Percentiles rank a stretch among this genome's conserved stretches.
Evolutionary conservation across 2,797 vertebrate genomes (phyloP).

Genomic region (Lagorchestes hirsutus): DNA sequence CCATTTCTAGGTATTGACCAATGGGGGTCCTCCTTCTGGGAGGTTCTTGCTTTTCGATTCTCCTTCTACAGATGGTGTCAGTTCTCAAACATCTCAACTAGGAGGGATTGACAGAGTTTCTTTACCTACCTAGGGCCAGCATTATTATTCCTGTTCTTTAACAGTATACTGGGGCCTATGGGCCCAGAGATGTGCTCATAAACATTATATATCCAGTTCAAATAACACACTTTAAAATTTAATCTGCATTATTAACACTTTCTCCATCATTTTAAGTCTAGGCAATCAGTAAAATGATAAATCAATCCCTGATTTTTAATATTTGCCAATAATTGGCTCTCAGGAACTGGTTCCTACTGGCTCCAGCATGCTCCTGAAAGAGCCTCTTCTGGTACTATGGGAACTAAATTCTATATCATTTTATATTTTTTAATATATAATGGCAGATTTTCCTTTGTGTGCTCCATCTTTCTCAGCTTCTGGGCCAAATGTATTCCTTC

Average conservation of each 20-base stretch:
- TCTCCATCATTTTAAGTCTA: background rate
- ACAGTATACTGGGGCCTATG: too few relatives aligned
- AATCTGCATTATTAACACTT: background rate
- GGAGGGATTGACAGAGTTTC: background rate
- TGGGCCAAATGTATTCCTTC: background rate
- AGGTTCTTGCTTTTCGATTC: background rate
- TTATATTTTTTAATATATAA: background rate
- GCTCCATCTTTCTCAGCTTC: background rate
- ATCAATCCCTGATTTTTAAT: background rate
- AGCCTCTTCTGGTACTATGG: background rate
- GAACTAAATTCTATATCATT: background rate
- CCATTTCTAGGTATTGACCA: background rate
- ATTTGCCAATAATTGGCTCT: background rate
- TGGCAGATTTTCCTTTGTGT: background rate
- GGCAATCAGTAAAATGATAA: background rate
- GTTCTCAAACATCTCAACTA: background rate
- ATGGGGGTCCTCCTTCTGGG: background rate
- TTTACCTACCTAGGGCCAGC: background rate
- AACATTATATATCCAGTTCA: too few relatives aligned
- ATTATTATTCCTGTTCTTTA: too few relatives aligned
- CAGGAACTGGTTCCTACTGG: background rate
- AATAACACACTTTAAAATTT: background rate
- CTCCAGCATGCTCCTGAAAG: background rate
- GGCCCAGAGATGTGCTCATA: too few relatives aligned
- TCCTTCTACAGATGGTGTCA: background rate